Conservation (phyloP, 2,113 vertebrate species). For the Danionella cerebrum region DNA sequence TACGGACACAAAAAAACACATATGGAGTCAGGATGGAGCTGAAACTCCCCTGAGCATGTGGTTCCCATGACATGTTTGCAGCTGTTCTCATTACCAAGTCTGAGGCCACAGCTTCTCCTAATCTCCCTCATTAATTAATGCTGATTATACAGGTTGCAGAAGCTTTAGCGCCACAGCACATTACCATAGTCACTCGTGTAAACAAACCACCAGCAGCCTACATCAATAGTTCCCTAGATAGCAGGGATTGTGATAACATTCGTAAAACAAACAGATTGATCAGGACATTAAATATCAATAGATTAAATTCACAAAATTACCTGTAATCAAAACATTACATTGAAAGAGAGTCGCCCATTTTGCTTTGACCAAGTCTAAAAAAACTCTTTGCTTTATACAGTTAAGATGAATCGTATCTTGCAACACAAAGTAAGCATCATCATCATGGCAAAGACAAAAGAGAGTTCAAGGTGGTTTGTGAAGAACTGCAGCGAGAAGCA, state of each 20-base stretch:
- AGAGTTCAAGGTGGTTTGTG: too few relatives aligned
- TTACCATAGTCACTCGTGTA: not conserved
- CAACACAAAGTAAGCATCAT: too few relatives aligned
- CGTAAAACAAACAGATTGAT: not conserved
- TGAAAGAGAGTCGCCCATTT: too few relatives aligned
- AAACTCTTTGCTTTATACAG: too few relatives aligned
- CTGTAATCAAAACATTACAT: too few relatives aligned
- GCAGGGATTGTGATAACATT: not conserved
- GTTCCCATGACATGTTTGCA: not conserved
- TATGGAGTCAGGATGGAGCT: not conserved
- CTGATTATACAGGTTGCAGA: not conserved
- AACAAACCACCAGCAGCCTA: not conserved
- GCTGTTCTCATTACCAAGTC: not conserved
- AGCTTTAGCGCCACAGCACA: not conserved
- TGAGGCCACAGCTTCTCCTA: not conserved
- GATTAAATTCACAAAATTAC: too few relatives aligned
- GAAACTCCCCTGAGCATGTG: not conserved
- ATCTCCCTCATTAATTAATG: constrained; percentile 12
- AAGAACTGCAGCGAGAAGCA: too few relatives aligned
- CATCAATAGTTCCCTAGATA: not conserved
- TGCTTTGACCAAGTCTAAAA: too few relatives aligned
- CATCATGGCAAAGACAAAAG: too few relatives aligned
- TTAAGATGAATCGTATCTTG: too few relatives aligned
- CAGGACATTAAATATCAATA: too few relatives aligned
- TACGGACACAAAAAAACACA: constrained; percentile 42